Conservation (phyloP, 1,140 invertebrate species). For the Saccostrea cuccullata region DNA sequence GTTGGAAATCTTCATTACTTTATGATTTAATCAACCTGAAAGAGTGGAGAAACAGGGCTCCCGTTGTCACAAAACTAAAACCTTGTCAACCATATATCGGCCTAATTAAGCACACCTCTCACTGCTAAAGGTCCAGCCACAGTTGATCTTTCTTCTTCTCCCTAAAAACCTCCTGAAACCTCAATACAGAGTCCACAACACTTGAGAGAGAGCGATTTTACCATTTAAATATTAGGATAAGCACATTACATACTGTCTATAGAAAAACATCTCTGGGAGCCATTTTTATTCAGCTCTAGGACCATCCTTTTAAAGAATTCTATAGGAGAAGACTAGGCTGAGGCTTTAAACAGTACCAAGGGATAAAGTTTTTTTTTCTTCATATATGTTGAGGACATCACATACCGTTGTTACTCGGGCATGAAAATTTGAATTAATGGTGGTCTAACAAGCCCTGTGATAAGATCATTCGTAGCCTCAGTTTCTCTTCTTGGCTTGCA, state of each 20-base stretch:
- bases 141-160: background rate
- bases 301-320: conserved; percentile 28
- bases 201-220: conserved; percentile 17
- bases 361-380: conserved; percentile 28
- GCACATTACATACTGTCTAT: conserved; percentile 23
- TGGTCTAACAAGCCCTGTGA: conserved; percentile 26
- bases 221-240: conserved; percentile 34
- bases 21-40: conserved; percentile 22
- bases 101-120: background rate
- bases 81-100: background rate
- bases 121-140: background rate
- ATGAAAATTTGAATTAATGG: conserved; percentile 29
- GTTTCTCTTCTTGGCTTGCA: background rate
- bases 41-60: background rate
- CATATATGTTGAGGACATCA: background rate
- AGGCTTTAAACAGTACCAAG: conserved; percentile 31
- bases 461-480: background rate
- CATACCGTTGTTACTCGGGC: conserved; percentile 28
- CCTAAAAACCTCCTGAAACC: background rate
- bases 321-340: conserved; percentile 2
- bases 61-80: conserved; percentile 10
- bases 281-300: background rate
- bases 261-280: conserved; percentile 30
- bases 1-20: background rate
- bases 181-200: background rate